Evolutionary conservation across 2,113 vertebrate species (phyloP), one percentile per base, ranked within the genome.

Genomic region (Corythornis cristatus): DNA sequence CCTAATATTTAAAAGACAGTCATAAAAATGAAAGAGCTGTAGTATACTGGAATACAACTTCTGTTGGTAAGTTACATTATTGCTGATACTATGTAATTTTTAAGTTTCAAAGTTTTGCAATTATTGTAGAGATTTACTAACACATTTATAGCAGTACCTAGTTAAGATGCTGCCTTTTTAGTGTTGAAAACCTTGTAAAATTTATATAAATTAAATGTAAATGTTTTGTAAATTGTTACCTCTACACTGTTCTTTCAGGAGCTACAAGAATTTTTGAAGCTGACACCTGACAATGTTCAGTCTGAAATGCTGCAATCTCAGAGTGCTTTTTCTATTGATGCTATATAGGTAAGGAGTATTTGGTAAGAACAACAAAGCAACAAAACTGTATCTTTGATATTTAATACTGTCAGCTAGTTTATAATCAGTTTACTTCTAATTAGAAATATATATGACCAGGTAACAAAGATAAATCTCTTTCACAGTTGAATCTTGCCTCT

Each of bases 271-370:
- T 74, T 86, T 79, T 58, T 70, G 65, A 87, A 95, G 66, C 26
- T 33, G n/a, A 60, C 13, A 60, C 22, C 42, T 90, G 66, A 93
- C 45, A 65, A 97, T 97, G 96, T 92, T 5, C 35, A 40, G 13
- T 67, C 48, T 77, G 48, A 85, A 50, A 50, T 84, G 18, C 57
- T 82, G 79, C 37, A 22, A 37, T 33, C 50, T 84, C 53, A 89
- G 76, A 94, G 35, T 29, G 18, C 50, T 97, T 76, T 95, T 93
- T 29, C 74, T 96, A 3, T 21, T 95, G 46, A 54, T 94, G 62
- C 29, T 96, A 6, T 96, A 19, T 57, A 95, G 96, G 96, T 96
- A 96, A 96, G 94, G 86, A 58, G 26, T 43, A 50, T 28, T 79
- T 78, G 18, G 12, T 72, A 46, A 79, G 78, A 68, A 57, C 9